phyloP scores from a whole-genome alignment of 2,113 vertebrate species.

The Brienomyrus longianalis region DNA sequence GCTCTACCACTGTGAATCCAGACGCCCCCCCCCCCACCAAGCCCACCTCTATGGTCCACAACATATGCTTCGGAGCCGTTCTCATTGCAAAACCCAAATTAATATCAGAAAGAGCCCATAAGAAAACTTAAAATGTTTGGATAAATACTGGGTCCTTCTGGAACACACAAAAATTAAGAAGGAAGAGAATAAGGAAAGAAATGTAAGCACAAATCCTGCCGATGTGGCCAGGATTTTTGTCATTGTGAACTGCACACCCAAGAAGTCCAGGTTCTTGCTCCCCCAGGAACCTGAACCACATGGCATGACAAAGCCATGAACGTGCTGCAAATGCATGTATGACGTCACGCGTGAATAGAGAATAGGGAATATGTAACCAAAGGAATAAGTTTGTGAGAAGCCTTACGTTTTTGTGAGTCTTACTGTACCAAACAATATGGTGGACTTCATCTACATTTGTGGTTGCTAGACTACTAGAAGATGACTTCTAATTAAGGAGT shows the following conservation, averaged over 20 bases:
- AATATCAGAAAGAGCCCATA: background rate
- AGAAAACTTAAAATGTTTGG: background rate
- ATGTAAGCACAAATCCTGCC: background rate
- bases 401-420: background rate
- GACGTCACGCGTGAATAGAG: background rate
- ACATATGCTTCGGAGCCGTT: background rate
- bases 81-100: background rate
- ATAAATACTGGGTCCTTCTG: background rate
- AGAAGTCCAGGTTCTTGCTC: background rate
- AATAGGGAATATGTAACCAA: background rate
- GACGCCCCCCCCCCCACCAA: background rate
- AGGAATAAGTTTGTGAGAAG: background rate
- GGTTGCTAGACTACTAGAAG: background rate
- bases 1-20: background rate
- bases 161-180: background rate
- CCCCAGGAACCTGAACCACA: background rate
- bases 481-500: background rate
- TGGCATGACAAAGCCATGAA: background rate
- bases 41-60: background rate
- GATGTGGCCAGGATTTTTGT: background rate
- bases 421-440: background rate
- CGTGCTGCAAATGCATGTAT: background rate
- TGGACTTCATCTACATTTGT: background rate
- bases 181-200: background rate
- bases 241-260: background rate